Evolutionary conservation across 2,797 vertebrate species (phyloP), one percentile per base, ranked within the genome.

Genomic region (Synanceia verrucosa): DNA sequence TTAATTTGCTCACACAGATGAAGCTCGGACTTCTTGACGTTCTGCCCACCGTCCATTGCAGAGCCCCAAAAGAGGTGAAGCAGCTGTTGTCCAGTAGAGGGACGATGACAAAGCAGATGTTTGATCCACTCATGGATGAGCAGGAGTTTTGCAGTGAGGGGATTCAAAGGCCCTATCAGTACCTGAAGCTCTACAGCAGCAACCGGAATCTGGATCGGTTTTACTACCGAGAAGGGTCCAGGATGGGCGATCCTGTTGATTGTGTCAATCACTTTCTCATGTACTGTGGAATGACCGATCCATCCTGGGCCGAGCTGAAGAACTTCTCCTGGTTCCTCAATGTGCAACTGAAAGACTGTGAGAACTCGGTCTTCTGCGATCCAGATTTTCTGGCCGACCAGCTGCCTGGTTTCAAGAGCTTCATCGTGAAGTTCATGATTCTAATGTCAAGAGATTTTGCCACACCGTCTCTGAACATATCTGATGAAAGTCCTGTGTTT

Each of bases 391-490:
- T 92, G 11, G 89, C 78, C 1, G 55, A 77, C 14, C 83, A 89
- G 19, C 84, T 96, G 26, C 65, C 52, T 13, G 94, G 93, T 44
- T 96, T 96, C 73, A 95, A 94, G 62, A 70, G 50, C 9, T 95
- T 96, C 56, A 90, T 96, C 12, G 84, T 95, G 28, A 94, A 94
- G 58, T 95, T 96, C 87, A 95, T 95, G 94, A 91, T 95, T 63
- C 23, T 79, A 58, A 95, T 96, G 95, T 93, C 95, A 1, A 89
- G 83, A 79, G 95, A 96, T 83, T 96, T 96, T 57, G 91, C 95
- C 14, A 93, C 92, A 0, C 94, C 94, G 2, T 95, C 95, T 48
- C 78, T 95, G 60, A 69, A 89, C 31, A 77, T 89, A 37, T 92
- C 93, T 9, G 93, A 95, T 43, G 80, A 94, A 61, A 95, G 94